Conservation (phyloP, 2,797 vertebrate genomes). For the Danio tinwini region DNA sequence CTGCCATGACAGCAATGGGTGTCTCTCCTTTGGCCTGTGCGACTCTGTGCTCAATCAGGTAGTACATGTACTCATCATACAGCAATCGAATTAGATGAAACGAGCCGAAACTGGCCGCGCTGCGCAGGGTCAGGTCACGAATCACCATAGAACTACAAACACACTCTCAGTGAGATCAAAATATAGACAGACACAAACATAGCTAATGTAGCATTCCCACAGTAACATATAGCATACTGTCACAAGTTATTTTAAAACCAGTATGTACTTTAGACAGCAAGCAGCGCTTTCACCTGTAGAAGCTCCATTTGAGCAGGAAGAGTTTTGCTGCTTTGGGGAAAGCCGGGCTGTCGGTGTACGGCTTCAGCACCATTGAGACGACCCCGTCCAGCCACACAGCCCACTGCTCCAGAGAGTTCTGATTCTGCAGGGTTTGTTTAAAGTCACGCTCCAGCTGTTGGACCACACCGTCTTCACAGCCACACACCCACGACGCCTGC, state of each 20-base stretch:
- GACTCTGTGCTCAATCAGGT: slow-evolving; percentile 91
- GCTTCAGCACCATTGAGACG: slow-evolving; percentile 88
- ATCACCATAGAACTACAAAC: slow-evolving; percentile 90
- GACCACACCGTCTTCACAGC: slow-evolving; percentile 87
- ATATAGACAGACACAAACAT: too few species aligned
- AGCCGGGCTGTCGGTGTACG: slow-evolving; percentile 83
- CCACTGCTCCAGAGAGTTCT: slow-evolving; percentile 95
- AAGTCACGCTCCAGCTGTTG: slow-evolving; percentile 92
- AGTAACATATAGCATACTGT: too few species aligned
- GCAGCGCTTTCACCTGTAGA: slow-evolving; percentile 83
- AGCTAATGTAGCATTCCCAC: neutral
- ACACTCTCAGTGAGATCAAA: neutral
- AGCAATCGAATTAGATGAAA: slow-evolving; percentile 93
- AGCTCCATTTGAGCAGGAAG: slow-evolving; percentile 95
- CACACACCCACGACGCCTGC: slow-evolving; percentile 93
- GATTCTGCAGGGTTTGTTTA: slow-evolving; percentile 91
- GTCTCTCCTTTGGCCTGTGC: slow-evolving; percentile 91
- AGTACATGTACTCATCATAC: slow-evolving; percentile 96
- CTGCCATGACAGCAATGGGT: slow-evolving; percentile 93
- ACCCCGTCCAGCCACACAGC: slow-evolving; percentile 89
- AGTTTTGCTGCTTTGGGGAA: slow-evolving; percentile 91
- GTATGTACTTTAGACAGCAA: too few species aligned
- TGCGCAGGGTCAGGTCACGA: slow-evolving; percentile 91
- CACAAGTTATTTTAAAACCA: too few species aligned
- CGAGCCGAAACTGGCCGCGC: slow-evolving; percentile 91